Evolutionary conservation across 2,113 vertebrate genomes (phyloP).

Genomic region (Psophia crepitans): DNA sequence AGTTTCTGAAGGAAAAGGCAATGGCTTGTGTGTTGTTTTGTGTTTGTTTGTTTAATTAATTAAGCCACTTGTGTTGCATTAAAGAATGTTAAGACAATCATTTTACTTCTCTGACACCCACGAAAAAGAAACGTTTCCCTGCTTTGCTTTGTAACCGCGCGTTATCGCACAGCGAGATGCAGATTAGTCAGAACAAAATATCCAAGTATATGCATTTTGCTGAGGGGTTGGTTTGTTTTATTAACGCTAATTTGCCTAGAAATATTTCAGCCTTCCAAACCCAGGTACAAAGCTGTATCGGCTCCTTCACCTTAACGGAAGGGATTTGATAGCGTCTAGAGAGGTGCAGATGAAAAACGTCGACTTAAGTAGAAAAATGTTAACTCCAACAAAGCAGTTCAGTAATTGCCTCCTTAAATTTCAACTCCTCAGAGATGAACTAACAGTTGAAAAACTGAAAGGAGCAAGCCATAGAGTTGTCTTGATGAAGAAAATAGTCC

Average conservation of each 20-base stretch:
- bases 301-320: not conserved
- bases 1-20: not conserved
- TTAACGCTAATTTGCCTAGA: not conserved
- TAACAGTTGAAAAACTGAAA: not conserved
- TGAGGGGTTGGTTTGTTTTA: not conserved
- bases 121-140: not conserved
- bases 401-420: not conserved
- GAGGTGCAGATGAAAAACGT: not conserved
- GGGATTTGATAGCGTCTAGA: not conserved
- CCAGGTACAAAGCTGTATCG: fast-evolving
- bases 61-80: not conserved
- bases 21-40: not conserved
- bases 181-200: not conserved
- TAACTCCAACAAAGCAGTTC: not conserved
- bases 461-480: not conserved
- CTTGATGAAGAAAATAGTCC: not conserved
- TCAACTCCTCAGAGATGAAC: not conserved
- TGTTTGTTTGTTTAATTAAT: not conserved
- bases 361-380: not conserved
- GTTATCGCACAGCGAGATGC: not conserved
- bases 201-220: not conserved
- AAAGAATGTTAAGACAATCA: not conserved
- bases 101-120: not conserved
- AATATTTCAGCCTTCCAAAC: not conserved
- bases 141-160: not conserved